Percentiles rank a stretch among this genome's conserved stretches.
Conservation (phyloP, 2,888 invertebrate species). For the Troides oblongomaculatus region DNA sequence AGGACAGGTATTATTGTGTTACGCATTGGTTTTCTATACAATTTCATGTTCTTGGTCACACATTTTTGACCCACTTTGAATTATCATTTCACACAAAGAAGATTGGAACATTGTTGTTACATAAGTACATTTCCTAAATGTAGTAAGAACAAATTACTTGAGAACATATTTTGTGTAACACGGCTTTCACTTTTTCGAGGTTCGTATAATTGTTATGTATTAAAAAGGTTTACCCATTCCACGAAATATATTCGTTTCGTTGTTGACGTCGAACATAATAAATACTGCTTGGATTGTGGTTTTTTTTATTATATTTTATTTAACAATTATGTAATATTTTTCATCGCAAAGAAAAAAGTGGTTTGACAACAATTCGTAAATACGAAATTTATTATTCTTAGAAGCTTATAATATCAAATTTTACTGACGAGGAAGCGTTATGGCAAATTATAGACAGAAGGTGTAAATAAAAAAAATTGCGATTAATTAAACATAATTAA, state of each 20-base stretch:
- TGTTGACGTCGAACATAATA: not conserved
- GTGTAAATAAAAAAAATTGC: too few species aligned
- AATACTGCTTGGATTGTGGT: not conserved
- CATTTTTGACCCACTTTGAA: slow-evolving; percentile 17
- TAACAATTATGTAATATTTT: not conserved
- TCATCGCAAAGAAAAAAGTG: too few species aligned
- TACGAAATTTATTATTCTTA: too few species aligned
- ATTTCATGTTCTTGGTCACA: slow-evolving; percentile 5
- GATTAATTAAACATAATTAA: too few species aligned
- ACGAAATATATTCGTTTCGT: not conserved
- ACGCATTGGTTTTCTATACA: slow-evolving; percentile 8
- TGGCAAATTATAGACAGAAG: too few species aligned
- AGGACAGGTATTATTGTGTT: slow-evolving; percentile 9
- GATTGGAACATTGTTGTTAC: not conserved
- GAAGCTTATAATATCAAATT: too few species aligned
- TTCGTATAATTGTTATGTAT: slow-evolving; percentile 1
- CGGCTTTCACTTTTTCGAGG: slow-evolving; percentile 14
- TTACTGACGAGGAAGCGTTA: too few species aligned
- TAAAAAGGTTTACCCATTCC: slow-evolving; percentile 2
- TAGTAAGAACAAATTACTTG: not conserved
- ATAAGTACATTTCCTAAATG: not conserved
- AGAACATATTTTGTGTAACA: not conserved
- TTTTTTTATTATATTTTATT: not conserved
- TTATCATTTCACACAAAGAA: not conserved
- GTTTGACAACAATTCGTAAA: too few species aligned